Evolutionary conservation across 2,113 vertebrate genomes (phyloP).

Genomic region (Atlantisia rogersi): DNA sequence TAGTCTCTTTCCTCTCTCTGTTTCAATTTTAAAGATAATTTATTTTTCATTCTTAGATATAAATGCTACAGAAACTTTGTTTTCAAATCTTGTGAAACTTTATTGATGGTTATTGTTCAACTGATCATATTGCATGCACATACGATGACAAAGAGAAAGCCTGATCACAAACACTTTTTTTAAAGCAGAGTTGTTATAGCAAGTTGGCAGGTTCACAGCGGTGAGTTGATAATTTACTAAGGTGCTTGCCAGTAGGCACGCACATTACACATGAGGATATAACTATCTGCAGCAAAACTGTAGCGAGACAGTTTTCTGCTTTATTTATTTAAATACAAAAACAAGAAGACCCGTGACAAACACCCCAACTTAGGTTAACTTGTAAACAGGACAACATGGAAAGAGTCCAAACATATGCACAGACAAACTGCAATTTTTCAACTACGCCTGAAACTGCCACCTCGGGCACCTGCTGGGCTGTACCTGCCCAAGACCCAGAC

Average conservation of each 20-base stretch:
- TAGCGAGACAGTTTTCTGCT: conserved; percentile 71
- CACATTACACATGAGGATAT: conserved; percentile 81
- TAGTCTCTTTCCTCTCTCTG: conserved; percentile 37
- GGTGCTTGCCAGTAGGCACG: conserved; percentile 75
- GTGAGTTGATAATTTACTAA: conserved; percentile 84
- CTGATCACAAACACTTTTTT: conserved; percentile 93
- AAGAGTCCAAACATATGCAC: conserved; percentile 84
- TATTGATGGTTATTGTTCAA: conserved; percentile 98
- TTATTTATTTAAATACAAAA: conserved; percentile 89
- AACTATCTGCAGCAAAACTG: conserved; percentile 77
- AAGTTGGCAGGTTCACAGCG: conserved; percentile 89
- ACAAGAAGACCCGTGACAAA: conserved; percentile 90
- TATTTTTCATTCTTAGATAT: conserved; percentile 70
- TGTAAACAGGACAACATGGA: conserved; percentile 94
- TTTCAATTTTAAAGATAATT: conserved; percentile 60
- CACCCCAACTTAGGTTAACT: conserved; percentile 89
- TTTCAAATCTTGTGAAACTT: conserved; percentile 93
- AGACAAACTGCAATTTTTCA: conserved; percentile 88
- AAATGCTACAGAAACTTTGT: conserved; percentile 79
- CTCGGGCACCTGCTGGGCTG: conserved; percentile 54
- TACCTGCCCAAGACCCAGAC: neutral
- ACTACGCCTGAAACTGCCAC: conserved; percentile 26
- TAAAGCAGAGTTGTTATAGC: conserved; percentile 95
- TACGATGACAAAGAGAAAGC: conserved; percentile 95
- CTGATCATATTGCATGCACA: conserved; percentile 96